These are phyloP conservation scores for Mesorhabditis belari DNA, from an alignment of 2,888 invertebrate species.

Conservation along the genomic window DNA sequence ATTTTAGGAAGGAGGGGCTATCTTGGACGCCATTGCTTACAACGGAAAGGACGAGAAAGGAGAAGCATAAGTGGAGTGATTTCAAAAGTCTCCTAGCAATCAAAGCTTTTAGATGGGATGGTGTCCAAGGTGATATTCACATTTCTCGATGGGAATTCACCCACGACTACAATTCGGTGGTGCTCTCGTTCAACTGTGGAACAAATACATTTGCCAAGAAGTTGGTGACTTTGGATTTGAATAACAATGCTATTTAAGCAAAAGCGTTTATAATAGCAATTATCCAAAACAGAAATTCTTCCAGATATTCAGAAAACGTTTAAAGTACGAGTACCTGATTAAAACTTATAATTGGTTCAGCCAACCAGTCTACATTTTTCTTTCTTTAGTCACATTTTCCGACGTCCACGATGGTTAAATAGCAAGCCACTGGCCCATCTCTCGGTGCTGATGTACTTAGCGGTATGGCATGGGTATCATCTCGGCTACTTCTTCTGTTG, in stretches of 20 bases:
- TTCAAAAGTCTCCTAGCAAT: neutral
- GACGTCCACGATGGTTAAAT: neutral
- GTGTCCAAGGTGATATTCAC: conserved; percentile 58
- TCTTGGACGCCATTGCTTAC: neutral
- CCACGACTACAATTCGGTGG: neutral
- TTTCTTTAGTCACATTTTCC: conserved; percentile 2
- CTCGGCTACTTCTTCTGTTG: conserved; percentile 53
- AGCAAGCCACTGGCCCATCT: neutral
- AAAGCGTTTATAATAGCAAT: too few relatives aligned
- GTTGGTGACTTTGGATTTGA: conserved; percentile 33
- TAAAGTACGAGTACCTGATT: too few relatives aligned
- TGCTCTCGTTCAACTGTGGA: neutral
- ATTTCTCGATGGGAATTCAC: neutral
- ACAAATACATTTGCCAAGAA: neutral
- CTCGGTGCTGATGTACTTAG: neutral
- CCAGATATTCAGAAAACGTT: too few relatives aligned
- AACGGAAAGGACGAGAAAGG: neutral
- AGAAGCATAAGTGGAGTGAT: conserved; percentile 30
- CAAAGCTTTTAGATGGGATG: neutral
- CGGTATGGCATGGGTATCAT: neutral
- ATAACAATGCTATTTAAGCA: conserved; percentile 45
- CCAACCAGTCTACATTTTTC: too few relatives aligned
- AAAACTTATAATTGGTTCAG: too few relatives aligned
- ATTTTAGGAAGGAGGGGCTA: neutral
- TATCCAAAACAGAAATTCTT: too few relatives aligned